Conservation (phyloP, 2,888 invertebrate genomes). For the Hesperia comma region DNA sequence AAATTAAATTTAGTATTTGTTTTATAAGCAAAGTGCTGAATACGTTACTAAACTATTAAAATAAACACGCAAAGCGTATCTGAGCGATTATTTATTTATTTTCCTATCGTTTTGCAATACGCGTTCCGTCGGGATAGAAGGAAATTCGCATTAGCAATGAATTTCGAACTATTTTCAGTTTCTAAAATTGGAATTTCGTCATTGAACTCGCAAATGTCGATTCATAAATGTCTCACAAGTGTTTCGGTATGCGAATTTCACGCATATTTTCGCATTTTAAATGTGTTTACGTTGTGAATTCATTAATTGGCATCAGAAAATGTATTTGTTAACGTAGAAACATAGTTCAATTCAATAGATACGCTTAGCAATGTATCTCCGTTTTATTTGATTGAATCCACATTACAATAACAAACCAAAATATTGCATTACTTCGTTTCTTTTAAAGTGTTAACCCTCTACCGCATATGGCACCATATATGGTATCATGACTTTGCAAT, state of each 20-base stretch:
- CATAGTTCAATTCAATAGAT: too few relatives aligned
- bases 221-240: conserved; percentile 10
- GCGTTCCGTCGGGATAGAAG: background rate
- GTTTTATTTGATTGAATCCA: too few relatives aligned
- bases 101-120: background rate
- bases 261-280: background rate
- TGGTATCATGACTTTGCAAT: too few relatives aligned
- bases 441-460: too few relatives aligned
- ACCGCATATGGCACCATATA: too few relatives aligned
- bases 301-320: background rate
- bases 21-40: background rate
- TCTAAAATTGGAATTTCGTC: conserved; percentile 23
- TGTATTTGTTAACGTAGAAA: too few relatives aligned
- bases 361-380: too few relatives aligned
- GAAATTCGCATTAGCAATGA: background rate
- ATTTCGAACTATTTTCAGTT: conserved; percentile 9
- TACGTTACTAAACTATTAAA: background rate
- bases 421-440: too few relatives aligned
- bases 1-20: background rate
- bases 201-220: conserved; percentile 15
- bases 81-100: conserved; percentile 3
- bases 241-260: background rate
- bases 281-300: background rate
- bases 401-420: too few relatives aligned
- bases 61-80: background rate